Conservation (phyloP, 2,797 vertebrate species). For the Zalophus californianus region DNA sequence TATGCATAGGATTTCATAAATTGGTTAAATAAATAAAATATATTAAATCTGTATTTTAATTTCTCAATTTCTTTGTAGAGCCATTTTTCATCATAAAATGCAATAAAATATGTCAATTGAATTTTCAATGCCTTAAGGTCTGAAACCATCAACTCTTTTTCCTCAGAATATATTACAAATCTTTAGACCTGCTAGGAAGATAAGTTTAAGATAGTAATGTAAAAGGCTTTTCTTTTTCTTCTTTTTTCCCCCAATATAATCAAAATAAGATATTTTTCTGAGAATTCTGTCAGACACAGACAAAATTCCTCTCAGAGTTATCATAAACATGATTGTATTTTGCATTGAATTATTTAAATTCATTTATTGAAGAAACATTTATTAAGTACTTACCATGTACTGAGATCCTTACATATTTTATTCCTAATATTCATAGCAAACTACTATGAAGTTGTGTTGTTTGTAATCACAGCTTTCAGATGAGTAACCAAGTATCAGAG, state of each 20-base stretch:
- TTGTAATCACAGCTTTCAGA: neutral
- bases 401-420: neutral
- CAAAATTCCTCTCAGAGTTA: neutral
- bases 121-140: neutral
- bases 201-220: neutral
- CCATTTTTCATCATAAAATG: slow-evolving; percentile 9
- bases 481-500: neutral
- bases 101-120: slow-evolving; percentile 14
- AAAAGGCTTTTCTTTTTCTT: neutral
- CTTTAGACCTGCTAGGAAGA: neutral
- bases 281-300: neutral
- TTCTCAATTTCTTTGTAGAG: neutral
- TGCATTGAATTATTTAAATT: neutral
- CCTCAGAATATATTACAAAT: neutral
- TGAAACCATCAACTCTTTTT: neutral
- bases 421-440: neutral
- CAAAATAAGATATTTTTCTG: neutral
- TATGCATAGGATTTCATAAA: neutral
- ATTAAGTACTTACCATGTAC: neutral
- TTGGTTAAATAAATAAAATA: neutral
- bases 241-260: neutral
- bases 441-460: neutral
- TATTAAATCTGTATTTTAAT: neutral
- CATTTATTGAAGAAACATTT: neutral
- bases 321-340: neutral